Conservation (phyloP, 2,888 invertebrate genomes). For the Steinernema scapterisci region DNA sequence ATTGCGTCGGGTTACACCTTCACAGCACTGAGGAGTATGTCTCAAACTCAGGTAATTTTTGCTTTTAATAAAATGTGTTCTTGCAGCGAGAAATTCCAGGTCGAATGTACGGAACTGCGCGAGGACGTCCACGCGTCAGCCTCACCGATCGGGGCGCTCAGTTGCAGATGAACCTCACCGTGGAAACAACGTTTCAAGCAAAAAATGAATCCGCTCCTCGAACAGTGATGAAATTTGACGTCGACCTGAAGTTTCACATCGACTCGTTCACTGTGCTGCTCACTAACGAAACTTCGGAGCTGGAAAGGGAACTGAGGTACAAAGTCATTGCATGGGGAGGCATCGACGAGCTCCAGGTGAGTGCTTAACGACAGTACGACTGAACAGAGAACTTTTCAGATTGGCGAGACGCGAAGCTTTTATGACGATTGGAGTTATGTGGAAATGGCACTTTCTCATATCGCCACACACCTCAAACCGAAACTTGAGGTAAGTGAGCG, state of each 20-base stretch:
- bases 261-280: conserved; percentile 4
- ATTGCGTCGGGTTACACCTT: neutral
- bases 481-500: conserved; percentile 29
- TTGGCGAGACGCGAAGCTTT: neutral
- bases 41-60: neutral
- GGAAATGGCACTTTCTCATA: neutral
- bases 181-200: neutral
- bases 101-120: conserved; percentile 12
- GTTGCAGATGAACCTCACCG: conserved; percentile 4
- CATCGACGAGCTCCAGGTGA: conserved; percentile 10
- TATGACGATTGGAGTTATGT: neutral
- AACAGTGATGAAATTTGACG: neutral
- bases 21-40: neutral
- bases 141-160: conserved; percentile 8
- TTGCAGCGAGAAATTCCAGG: neutral
- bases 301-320: conserved; percentile 2
- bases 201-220: neutral
- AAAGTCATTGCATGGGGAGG: conserved; percentile 14
- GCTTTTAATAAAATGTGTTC: no score
- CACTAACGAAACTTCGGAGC: conserved; percentile 5
- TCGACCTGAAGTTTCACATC: neutral
- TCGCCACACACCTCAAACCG: neutral
- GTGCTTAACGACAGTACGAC: neutral
- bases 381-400: neutral
- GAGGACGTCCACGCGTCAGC: neutral